phyloP scores from a whole-genome alignment of 2,113 vertebrate species.

The Bambusicola thoracicus region DNA sequence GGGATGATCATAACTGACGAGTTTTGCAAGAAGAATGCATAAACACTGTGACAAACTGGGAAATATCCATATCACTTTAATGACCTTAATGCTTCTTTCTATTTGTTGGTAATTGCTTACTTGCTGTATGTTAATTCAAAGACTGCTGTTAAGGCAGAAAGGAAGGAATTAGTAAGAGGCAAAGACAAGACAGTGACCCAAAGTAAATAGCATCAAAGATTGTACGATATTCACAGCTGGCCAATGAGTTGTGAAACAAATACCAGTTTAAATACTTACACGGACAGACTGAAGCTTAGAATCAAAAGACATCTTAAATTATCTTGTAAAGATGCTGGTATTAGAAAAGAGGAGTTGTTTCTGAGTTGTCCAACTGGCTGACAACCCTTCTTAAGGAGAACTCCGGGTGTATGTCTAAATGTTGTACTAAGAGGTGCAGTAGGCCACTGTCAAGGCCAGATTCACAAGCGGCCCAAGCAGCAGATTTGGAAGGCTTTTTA shows the following conservation, averaged over 20 bases:
- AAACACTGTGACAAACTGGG: neutral
- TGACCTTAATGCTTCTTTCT: neutral
- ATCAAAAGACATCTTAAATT: slow-evolving; percentile 1
- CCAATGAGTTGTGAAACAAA: slow-evolving; percentile 14
- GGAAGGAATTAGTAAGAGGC: slow-evolving; percentile 4
- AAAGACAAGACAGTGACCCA: neutral
- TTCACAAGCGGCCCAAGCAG: neutral
- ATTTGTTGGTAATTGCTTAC: neutral
- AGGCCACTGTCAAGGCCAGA: fast-evolving
- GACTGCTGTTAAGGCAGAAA: neutral
- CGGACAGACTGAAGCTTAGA: neutral
- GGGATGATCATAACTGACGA: neutral
- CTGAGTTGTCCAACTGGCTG: neutral
- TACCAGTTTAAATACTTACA: neutral
- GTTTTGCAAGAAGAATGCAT: neutral
- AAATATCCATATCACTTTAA: neutral
- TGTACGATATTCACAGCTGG: neutral
- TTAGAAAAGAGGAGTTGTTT: neutral
- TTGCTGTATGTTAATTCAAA: slow-evolving; percentile 27
- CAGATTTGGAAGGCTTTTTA: neutral
- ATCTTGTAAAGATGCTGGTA: neutral
- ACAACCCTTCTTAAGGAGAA: neutral
- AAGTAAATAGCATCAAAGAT: neutral
- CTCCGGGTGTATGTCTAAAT: neutral
- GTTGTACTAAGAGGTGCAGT: neutral